Evolutionary conservation across 2,888 invertebrate genomes (phyloP).

Genomic region (Plebejus anna): DNA sequence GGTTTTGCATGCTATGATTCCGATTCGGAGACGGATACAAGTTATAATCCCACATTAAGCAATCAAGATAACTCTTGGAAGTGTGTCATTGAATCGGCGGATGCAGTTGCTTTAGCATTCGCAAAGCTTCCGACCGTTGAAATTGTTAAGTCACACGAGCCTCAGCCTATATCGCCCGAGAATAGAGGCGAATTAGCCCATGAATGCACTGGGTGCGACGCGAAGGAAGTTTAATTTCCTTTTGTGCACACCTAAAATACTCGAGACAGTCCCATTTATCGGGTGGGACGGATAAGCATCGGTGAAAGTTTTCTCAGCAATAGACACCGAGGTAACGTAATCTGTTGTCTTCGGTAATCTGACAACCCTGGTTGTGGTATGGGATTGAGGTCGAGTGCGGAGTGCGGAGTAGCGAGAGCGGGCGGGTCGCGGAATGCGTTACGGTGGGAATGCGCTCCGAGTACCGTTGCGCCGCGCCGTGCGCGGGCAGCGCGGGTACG

Average conservation of each 20-base stretch:
- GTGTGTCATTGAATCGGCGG: conserved; percentile 27
- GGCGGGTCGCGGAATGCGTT: conserved; percentile 64
- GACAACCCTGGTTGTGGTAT: conserved; percentile 37
- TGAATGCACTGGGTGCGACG: conserved; percentile 49
- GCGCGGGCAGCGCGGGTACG: conserved; percentile 42
- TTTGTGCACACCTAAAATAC: conserved; percentile 2
- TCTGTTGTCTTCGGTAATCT: conserved; percentile 22
- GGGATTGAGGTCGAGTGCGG: conserved; percentile 60
- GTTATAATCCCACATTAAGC: conserved; percentile 22
- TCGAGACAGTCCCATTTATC: conserved; percentile 2
- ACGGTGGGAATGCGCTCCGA: conserved; percentile 73
- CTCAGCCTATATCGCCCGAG: conserved; percentile 38
- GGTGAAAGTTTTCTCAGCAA: conserved; percentile 22
- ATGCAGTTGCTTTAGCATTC: conserved; percentile 25
- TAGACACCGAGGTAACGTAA: conserved; percentile 1
- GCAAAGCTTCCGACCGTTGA: conserved; percentile 16
- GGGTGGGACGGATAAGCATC: neutral
- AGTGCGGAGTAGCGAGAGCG: conserved; percentile 46
- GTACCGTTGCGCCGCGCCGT: conserved; percentile 72
- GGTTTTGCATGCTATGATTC: neutral
- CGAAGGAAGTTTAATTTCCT: conserved; percentile 34
- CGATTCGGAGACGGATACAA: conserved; percentile 3
- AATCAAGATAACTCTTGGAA: conserved; percentile 4
- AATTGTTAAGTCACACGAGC: conserved; percentile 27
- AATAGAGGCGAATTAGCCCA: conserved; percentile 47